Percentiles rank a stretch among this genome's conserved stretches.
These are phyloP conservation scores for Mus caroli DNA, from an alignment of 2,797 vertebrate species.

Conservation along the genomic window DNA sequence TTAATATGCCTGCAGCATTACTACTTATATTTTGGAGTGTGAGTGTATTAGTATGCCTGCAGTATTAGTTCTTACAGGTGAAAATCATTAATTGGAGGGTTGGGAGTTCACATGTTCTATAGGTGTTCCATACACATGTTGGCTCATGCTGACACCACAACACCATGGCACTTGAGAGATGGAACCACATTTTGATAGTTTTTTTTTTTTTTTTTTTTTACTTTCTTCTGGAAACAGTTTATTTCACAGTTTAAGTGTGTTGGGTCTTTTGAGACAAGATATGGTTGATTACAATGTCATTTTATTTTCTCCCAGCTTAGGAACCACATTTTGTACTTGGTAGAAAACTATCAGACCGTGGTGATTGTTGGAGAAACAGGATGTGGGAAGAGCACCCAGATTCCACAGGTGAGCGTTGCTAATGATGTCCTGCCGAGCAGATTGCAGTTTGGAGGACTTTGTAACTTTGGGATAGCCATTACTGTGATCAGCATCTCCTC, in stretches of 20 bases:
- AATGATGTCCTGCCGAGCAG: neutral
- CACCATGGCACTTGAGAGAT: neutral
- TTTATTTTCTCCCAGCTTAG: constrained; percentile 92
- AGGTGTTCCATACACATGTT: neutral
- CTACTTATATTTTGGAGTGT: neutral
- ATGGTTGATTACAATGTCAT: constrained; percentile 39
- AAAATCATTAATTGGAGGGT: constrained; percentile 11
- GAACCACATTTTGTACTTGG: constrained; percentile 98
- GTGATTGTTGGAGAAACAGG: constrained; percentile 99
- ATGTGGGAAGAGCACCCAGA: constrained; percentile 98
- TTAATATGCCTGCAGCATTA: neutral
- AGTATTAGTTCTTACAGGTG: neutral
- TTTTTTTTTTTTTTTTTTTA: constrained; percentile 32
- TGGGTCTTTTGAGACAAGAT: constrained; percentile 41
- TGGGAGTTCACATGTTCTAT: neutral
- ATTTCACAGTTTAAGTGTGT: constrained; percentile 25
- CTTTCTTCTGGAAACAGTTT: constrained; percentile 39
- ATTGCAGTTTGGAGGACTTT: neutral
- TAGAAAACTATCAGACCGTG: constrained; percentile 97
- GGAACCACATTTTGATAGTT: constrained; percentile 6
- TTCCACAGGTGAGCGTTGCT: constrained; percentile 93
- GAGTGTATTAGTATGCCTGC: neutral
- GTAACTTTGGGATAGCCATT: neutral
- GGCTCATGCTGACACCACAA: neutral
- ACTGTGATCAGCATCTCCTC: constrained; percentile 12